Evolutionary conservation across 2,888 invertebrate species (phyloP), one percentile per base, ranked within the genome.

Genomic region (Cosmia pyralina): DNA sequence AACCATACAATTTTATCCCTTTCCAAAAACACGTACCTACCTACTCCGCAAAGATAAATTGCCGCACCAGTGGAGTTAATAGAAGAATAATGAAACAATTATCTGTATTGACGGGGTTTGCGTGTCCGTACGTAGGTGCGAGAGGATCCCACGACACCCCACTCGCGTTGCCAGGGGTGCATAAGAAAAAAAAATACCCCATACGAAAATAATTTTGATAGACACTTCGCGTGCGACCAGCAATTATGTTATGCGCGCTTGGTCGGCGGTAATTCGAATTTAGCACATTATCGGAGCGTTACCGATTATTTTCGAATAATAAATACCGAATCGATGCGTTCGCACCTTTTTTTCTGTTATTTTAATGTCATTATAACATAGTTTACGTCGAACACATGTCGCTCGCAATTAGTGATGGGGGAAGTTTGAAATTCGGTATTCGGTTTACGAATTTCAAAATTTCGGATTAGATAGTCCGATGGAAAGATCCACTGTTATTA

Each of bases 41-140:
- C 28, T 57, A 57, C 78, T 86, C 83, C 84, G 83, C 87, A 84
- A 86, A 91, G 91, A 94, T 91, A 93, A 93, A 94, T 94, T 88
- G 90, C 90, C 89, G 90, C 90, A 85, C 90, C 92, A 93, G 90
- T 89, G 92, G 94, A 96, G 95, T 96, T 96, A 96, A 96, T 95
- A 94, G 93, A 94, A 94, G 93, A 95, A 95, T 96, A 96, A 96
- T 96, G 95, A 94, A 95, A 95, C 95, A 95, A 96, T 96, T 96
- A 96, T 93, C 89, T 87, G 88, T 92, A 92, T 93, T 92, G 94
- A 91, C 93, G 93, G 91, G 90, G 87, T 88, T 94, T 90, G 95
- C 95, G 95, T 95, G 93, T 90, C 90, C 87, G 89, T 81, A 52
- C 86, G 77, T 85, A 86, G 86, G 86, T 86, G 90, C 88, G 91